These are phyloP conservation scores for Sarcophilus harrisii DNA, from an alignment of 2,797 vertebrate species.

Conservation along the genomic window DNA sequence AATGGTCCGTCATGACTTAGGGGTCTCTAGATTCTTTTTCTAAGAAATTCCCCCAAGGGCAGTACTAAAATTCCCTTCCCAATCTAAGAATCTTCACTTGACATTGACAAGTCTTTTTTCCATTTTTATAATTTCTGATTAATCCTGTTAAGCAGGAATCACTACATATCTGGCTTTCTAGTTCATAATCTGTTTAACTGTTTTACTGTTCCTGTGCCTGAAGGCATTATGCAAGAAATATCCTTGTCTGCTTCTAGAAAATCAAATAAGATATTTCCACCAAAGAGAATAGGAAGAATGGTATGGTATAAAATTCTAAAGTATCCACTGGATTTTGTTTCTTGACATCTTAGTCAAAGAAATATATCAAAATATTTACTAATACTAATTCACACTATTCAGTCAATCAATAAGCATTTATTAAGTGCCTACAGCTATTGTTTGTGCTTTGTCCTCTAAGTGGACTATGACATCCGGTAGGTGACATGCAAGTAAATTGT, in stretches of 20 bases:
- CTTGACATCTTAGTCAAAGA: constrained; percentile 24
- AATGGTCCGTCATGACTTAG: not conserved
- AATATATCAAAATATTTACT: not conserved
- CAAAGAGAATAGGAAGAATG: not conserved
- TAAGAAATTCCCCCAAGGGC: not conserved
- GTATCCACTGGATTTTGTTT: not conserved
- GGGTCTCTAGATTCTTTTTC: constrained; percentile 14
- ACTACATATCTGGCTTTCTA: not conserved
- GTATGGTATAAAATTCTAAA: not conserved
- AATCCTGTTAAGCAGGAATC: not conserved
- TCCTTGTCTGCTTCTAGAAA: not conserved
- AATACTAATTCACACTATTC: not conserved
- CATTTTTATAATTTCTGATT: constrained; percentile 2
- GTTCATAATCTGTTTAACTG: not conserved
- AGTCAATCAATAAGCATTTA: not conserved
- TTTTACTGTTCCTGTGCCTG: not conserved
- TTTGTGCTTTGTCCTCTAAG: no score
- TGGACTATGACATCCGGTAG: no score
- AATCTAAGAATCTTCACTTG: constrained; percentile 4
- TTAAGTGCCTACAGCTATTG: not conserved
- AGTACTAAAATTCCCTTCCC: constrained; percentile 5
- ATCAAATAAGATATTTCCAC: not conserved
- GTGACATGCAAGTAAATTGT: no score
- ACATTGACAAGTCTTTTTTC: not conserved
- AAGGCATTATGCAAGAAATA: not conserved